These are phyloP conservation scores for Passer montanus DNA, from an alignment of 2,113 vertebrate species.

Conservation along the genomic window DNA sequence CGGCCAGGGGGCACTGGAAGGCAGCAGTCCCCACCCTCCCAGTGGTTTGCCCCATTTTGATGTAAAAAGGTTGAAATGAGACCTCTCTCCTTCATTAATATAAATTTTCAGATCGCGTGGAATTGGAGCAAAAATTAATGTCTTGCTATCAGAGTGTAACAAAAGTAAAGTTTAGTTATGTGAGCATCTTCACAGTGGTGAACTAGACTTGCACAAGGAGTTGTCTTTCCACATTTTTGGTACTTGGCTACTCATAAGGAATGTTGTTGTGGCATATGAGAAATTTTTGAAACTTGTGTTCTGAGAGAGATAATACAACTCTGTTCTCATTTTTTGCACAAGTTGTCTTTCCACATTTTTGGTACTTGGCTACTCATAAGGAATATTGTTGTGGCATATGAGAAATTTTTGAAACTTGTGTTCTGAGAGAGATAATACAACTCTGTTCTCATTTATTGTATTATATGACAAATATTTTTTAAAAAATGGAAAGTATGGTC, in stretches of 20 bases:
- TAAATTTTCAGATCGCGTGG: slow-evolving; percentile 26
- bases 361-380: not conserved
- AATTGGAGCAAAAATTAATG: slow-evolving; percentile 40
- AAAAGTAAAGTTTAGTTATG: slow-evolving; percentile 49
- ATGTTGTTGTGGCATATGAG: slow-evolving; percentile 7
- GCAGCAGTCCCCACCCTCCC: slow-evolving; percentile 7
- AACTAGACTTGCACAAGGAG: slow-evolving; percentile 15
- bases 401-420: not conserved
- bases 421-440: not conserved
- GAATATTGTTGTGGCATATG: not conserved
- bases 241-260: not conserved
- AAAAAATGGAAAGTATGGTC: not conserved
- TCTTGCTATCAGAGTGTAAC: not conserved
- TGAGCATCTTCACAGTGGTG: slow-evolving; percentile 6
- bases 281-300: slow-evolving; percentile 8
- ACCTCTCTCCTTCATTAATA: slow-evolving; percentile 19
- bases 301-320: not conserved
- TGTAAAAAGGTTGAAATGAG: slow-evolving; percentile 4
- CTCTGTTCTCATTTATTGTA: not conserved
- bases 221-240: slow-evolving; percentile 46
- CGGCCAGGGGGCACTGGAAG: not conserved
- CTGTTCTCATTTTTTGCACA: not conserved
- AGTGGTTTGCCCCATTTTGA: not conserved
- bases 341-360: slow-evolving; percentile 47
- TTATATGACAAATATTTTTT: not conserved